Evolutionary conservation across 2,797 vertebrate genomes (phyloP).

Genomic region (Delichon dasypus): DNA sequence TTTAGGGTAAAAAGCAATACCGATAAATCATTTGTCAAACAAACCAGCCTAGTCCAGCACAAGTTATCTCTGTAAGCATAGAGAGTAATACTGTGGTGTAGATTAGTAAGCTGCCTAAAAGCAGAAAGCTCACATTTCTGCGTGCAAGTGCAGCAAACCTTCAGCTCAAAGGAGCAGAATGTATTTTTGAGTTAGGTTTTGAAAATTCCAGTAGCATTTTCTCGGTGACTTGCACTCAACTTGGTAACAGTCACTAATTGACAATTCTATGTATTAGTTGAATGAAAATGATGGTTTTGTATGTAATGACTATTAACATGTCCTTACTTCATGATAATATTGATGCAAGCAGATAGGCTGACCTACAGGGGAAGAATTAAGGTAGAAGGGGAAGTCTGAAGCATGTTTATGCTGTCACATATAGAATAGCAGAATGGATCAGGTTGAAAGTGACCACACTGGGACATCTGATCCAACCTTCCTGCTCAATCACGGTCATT

Average conservation of each 20-base stretch:
- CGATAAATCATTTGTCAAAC: neutral
- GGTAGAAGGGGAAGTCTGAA: neutral
- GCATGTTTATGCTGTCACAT: neutral
- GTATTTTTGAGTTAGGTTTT: neutral
- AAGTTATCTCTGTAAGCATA: accelerated
- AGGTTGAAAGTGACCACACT: neutral
- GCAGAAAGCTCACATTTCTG: neutral
- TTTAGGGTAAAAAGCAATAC: neutral
- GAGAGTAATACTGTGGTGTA: neutral
- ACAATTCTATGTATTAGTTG: neutral
- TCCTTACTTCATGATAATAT: neutral
- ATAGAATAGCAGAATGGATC: neutral
- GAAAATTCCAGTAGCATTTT: neutral
- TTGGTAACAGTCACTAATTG: neutral
- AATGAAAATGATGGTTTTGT: neutral
- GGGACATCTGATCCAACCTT: neutral
- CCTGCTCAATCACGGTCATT: accelerated
- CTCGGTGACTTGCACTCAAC: neutral
- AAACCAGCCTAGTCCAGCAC: neutral
- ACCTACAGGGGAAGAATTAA: neutral
- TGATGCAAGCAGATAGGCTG: neutral
- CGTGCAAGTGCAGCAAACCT: accelerated
- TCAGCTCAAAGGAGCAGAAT: neutral
- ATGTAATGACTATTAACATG: neutral
- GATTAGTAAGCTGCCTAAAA: neutral